These are phyloP conservation scores for Rhinella marina DNA, from an alignment of 2,797 vertebrate species.

Conservation along the genomic window DNA sequence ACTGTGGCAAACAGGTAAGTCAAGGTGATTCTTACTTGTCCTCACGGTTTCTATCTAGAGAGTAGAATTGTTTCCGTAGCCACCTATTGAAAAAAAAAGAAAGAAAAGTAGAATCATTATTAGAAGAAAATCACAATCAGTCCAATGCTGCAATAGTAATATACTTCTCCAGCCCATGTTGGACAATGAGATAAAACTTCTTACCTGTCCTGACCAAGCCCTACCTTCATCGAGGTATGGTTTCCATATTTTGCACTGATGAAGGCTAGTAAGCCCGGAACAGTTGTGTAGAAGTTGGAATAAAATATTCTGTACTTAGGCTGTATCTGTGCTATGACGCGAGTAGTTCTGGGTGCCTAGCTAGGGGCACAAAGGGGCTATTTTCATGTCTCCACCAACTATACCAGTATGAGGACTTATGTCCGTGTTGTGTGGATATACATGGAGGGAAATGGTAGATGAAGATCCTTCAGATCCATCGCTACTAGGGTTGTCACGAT, in stretches of 20 bases:
- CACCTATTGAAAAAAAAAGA: slow-evolving; percentile 77
- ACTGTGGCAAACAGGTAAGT: neutral
- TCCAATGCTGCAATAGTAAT: neutral
- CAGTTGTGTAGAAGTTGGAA: too few species aligned
- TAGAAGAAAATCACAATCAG: neutral
- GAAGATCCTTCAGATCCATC: too few species aligned
- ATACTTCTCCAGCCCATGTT: neutral
- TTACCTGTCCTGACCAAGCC: neutral
- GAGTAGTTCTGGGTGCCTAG: too few species aligned
- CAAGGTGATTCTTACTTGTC: slow-evolving; percentile 85
- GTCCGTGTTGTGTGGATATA: too few species aligned
- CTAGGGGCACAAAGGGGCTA: too few species aligned
- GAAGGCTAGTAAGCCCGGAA: neutral
- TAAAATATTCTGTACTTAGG: too few species aligned
- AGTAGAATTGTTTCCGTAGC: slow-evolving; percentile 97
- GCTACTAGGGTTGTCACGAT: too few species aligned
- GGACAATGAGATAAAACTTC: neutral
- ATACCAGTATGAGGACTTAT: neutral
- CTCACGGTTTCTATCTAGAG: slow-evolving; percentile 90
- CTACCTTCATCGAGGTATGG: neutral
- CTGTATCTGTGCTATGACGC: too few species aligned
- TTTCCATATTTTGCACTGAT: neutral
- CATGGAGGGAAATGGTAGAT: too few species aligned
- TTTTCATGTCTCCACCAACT: neutral
- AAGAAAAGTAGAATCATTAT: neutral